Evolutionary conservation across 2,113 vertebrate genomes (phyloP), one percentile per base, ranked within the genome.

Genomic region (Argyrosomus japonicus): DNA sequence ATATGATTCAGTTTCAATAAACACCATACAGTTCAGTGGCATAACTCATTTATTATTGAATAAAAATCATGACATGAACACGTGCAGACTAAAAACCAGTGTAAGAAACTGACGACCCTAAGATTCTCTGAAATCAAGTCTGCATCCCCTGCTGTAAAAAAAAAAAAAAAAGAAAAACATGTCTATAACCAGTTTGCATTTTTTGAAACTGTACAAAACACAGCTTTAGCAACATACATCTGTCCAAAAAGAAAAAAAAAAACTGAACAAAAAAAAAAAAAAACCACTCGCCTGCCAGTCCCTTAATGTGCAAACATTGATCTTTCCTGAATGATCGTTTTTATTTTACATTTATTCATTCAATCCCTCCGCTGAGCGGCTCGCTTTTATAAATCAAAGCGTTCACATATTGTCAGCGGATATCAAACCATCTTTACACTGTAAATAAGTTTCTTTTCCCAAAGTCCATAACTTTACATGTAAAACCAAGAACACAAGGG

Each of bases 51-150:
- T 94, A 95, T 96, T 95, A 93, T 87, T 92, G 93, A 96, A 97
- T 98, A 98, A 97, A 99, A 99, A 97, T 97, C 94, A 14, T 94
- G 93, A 95, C 93, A 88, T 95, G 94, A 93, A 96, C 95, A 97
- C 96, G 95, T 98, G 98, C 97, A 98, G 97, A 99, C 97, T 97
- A 96, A 95, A 97, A 98, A 97, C 97, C 97, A 98, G 97, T 98
- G 97, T 97, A 97, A 96, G 96, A 97, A 98, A 97, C 92, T 94
- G 92, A 95, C 92, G 95, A 96, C 67, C 85, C 88, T 93, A 93
- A 93, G 90, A 90, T 94, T 88, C 95, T 95, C 23, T 96, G 94
- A 96, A 97, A 96, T 96, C 93, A 94, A 96, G 92, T 98, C 96
- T 97, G 97, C 96, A 96, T 92, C 92, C 93, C 74, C 85, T 93